Evolutionary conservation across 2,888 invertebrate species (phyloP).

Genomic region (Leucania comma): DNA sequence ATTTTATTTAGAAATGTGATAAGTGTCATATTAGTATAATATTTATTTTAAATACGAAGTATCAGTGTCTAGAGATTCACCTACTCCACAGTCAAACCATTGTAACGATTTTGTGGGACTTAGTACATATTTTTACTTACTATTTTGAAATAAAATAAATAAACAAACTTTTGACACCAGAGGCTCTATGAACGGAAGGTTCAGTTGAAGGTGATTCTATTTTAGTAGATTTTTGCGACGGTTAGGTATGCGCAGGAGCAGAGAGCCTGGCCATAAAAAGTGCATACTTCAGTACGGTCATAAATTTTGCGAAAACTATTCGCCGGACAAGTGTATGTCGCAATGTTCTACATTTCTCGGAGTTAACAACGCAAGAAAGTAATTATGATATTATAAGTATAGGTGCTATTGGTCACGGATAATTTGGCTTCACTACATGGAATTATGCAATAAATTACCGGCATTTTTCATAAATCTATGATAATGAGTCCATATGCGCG

Average conservation of each 20-base stretch:
- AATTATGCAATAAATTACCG: constrained; percentile 17
- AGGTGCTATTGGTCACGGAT: constrained; percentile 14
- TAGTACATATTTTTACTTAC: too few species aligned
- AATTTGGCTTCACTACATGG: constrained; percentile 2
- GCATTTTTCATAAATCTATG: too few species aligned
- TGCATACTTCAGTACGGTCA: constrained; percentile 9
- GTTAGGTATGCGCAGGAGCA: not conserved
- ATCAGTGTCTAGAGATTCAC: too few species aligned
- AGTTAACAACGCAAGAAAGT: constrained; percentile 44
- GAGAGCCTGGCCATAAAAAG: not conserved
- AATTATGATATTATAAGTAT: constrained; percentile 11
- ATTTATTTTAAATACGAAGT: too few species aligned
- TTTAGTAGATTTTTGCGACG: not conserved
- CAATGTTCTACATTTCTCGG: constrained; percentile 33
- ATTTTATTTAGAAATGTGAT: too few species aligned
- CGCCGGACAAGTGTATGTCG: constrained; percentile 6
- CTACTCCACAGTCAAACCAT: too few species aligned
- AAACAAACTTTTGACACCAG: not conserved
- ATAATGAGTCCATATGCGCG: too few species aligned
- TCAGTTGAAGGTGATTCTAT: not conserved
- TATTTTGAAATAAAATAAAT: too few species aligned
- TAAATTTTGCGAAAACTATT: not conserved
- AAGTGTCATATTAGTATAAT: too few species aligned
- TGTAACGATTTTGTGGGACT: too few species aligned
- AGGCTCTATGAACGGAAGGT: too few species aligned